Evolutionary conservation across 1,140 invertebrate genomes (phyloP).

Genomic region (Drosophila littoralis): DNA sequence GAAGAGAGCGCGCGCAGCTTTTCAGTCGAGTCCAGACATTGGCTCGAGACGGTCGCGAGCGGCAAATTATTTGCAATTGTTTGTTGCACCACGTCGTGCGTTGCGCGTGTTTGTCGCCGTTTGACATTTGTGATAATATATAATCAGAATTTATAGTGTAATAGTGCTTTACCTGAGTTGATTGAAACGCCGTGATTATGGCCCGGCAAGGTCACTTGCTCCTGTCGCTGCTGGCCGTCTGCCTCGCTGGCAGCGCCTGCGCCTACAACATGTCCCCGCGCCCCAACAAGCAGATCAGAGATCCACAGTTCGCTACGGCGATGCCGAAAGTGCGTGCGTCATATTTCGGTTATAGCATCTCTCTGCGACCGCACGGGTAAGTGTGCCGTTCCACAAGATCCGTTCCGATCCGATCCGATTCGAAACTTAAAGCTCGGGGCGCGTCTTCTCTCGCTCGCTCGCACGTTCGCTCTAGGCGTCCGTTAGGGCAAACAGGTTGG

Average conservation of each 20-base stretch:
- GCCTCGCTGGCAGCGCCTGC: slow-evolving; percentile 6
- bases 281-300: slow-evolving; percentile 70
- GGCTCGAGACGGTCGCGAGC: slow-evolving; percentile 20
- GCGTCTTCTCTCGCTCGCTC: slow-evolving; percentile 13
- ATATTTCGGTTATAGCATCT: slow-evolving; percentile 82
- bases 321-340: slow-evolving; percentile 78
- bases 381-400: slow-evolving; percentile 37
- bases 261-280: slow-evolving; percentile 79
- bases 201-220: slow-evolving; percentile 32
- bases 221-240: slow-evolving; percentile 20
- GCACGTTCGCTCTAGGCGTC: slow-evolving; percentile 6
- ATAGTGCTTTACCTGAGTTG: neutral
- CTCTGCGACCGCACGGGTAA: slow-evolving; percentile 74
- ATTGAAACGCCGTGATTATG: slow-evolving; percentile 26
- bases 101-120: neutral
- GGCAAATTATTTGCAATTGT: neutral
- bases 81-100: neutral
- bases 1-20: slow-evolving; percentile 7
- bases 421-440: slow-evolving; percentile 18
- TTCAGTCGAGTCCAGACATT: slow-evolving; percentile 40
- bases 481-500: slow-evolving; percentile 70
- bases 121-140: slow-evolving; percentile 41
- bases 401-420: slow-evolving; percentile 3
- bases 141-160: slow-evolving; percentile 13
- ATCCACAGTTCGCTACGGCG: slow-evolving; percentile 66